Base-by-base conservation (phyloP, 2,888 invertebrate genomes). In the Galeopsomyia nigrocyanea region DNA sequence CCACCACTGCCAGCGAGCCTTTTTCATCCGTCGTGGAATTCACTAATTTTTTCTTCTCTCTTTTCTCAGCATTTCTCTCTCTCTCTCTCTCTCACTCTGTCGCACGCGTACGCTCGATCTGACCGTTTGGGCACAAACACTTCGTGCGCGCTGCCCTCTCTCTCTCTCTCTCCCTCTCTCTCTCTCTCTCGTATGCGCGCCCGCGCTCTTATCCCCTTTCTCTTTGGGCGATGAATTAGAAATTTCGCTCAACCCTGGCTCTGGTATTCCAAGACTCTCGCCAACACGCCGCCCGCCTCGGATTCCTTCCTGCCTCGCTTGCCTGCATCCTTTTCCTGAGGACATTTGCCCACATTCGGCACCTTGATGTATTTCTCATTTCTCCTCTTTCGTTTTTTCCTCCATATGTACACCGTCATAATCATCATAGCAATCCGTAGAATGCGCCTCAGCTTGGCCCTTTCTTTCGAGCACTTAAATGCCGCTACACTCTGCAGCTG, bases 11-110 rank as follows among this genome's bases (percentile, higher is more conserved):
- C 58, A 46, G 46, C 46, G 19, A 22, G 26, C 19, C 46, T 49
- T 19, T 51, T 13, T 46, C 61, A 72, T 62, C 62, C 53, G 51
- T 13, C 46, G 51, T 46, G 72, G 72, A 72, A 72, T 72, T 58
- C 53, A 46, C 46, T 17, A 19, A 53, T 13, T 39, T 39, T 39
- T 39, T 39, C 39, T 39, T 22, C 21, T 26, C 39, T 19, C 53
- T 50, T 67, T 19, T 50, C 14, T 19, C n/a, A 3, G 47, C 53
- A 53, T 53, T 19, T 21, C 67, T 51, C 31, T 16, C 16, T 56
- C 56, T 56, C 55, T n/a, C 31, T 63, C 61, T 53, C 47, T 21
- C 51, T n/a, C 6, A 53, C 61, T 53, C 47, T 21, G 39, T 10
- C 6, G 16, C 31, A 56, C 65, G 56, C 13, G 50, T 50, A 21